phyloP scores from a whole-genome alignment of 1,140 invertebrate species.

The Solenopsis fugax region DNA sequence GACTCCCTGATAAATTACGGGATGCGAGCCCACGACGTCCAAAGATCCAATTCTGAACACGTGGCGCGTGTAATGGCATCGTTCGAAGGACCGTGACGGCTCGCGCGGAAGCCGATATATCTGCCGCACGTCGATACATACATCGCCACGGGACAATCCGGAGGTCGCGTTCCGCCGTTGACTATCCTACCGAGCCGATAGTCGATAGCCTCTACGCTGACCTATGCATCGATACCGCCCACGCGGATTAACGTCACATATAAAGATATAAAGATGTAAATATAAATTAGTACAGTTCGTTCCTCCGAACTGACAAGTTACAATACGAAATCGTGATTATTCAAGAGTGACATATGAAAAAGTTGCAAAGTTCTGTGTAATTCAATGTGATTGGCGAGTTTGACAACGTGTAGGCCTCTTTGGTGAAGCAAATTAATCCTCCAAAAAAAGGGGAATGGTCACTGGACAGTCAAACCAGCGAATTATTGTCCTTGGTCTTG shows the following conservation, averaged over 20 bases:
- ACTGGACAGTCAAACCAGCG: too few species aligned
- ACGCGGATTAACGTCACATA: background rate
- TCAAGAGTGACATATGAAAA: too few species aligned
- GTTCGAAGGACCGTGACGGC: constrained; percentile 58
- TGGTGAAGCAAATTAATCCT: too few species aligned
- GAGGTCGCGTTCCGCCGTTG: constrained; percentile 56
- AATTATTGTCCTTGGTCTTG: too few species aligned
- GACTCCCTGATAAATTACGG: constrained; percentile 59
- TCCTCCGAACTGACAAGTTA: too few species aligned
- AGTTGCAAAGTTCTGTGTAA: too few species aligned
- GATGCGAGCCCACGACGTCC: constrained; percentile 34
- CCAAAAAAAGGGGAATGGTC: too few species aligned
- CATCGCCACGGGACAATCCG: constrained; percentile 51
- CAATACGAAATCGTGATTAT: too few species aligned
- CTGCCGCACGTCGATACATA: constrained; percentile 62
- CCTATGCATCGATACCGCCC: background rate
- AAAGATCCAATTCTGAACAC: constrained; percentile 65
- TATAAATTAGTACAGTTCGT: too few species aligned
- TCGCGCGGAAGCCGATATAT: constrained; percentile 57
- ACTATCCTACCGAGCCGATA: constrained; percentile 36
- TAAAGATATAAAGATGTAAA: background rate
- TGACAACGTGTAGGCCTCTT: too few species aligned
- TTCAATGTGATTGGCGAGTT: too few species aligned
- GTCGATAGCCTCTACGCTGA: constrained; percentile 32
- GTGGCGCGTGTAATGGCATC: constrained; percentile 61